A percentile compares a stretch with the other conserved stretches of the same genome.
Evolutionary conservation across 2,888 invertebrate species (phyloP).

Genomic region (Anoncus sp.): DNA sequence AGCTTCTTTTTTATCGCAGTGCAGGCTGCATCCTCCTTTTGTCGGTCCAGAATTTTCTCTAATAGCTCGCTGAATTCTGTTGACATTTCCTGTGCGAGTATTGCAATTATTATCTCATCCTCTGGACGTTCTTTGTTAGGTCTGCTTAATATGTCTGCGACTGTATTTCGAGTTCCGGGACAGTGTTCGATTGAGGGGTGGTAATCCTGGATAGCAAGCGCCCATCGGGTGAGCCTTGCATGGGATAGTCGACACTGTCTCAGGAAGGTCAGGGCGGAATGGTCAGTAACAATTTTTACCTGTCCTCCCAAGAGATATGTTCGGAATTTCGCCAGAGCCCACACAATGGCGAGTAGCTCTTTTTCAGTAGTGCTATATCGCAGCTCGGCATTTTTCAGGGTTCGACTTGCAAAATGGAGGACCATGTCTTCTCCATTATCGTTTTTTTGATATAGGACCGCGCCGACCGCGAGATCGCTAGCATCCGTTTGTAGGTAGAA

Average conservation of each 20-base stretch:
- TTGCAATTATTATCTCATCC: background rate
- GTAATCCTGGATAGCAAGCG: conserved; percentile 57
- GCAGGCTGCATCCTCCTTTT: too few relatives aligned
- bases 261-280: too few relatives aligned
- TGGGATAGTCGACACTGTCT: too few relatives aligned
- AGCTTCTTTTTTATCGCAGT: background rate
- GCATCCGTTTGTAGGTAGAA: too few relatives aligned
- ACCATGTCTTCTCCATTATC: background rate
- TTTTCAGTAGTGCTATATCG: conserved; percentile 52
- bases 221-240: too few relatives aligned
- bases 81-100: background rate
- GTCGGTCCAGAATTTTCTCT: too few relatives aligned
- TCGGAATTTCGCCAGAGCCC: conserved; percentile 39
- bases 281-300: too few relatives aligned
- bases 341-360: conserved; percentile 58
- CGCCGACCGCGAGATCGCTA: background rate
- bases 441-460: too few relatives aligned
- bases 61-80: background rate
- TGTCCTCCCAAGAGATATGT: too few relatives aligned
- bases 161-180: conserved; percentile 46
- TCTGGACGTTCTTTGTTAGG: conserved; percentile 1
- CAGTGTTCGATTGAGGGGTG: conserved; percentile 49
- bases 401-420: conserved; percentile 56
- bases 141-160: conserved; percentile 41
- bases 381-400: conserved; percentile 48